phyloP scores from a whole-genome alignment of 1,140 invertebrate genomes.

The Musca domestica region DNA sequence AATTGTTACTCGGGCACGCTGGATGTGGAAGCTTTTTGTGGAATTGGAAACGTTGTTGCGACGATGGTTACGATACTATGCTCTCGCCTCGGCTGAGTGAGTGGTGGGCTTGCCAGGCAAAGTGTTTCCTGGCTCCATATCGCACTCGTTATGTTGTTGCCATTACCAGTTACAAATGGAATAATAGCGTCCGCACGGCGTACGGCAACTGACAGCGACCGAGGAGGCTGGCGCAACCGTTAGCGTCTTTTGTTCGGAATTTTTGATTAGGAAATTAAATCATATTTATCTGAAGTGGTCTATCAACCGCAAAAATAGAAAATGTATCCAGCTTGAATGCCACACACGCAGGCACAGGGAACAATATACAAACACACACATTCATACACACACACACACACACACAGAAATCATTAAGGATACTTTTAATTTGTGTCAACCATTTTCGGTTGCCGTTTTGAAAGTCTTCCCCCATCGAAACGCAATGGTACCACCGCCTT shows the following conservation, averaged over 20 bases:
- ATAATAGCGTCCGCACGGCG: background rate
- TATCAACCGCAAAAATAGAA: conserved; percentile 2
- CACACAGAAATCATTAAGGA: background rate
- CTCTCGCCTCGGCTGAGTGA: background rate
- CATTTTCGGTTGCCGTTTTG: too few species aligned
- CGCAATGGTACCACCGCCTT: too few species aligned
- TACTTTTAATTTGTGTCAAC: conserved; percentile 14
- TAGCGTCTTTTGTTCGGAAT: background rate
- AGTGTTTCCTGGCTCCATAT: conserved; percentile 1
- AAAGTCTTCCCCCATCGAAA: too few species aligned
- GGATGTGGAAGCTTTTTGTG: conserved; percentile 11
- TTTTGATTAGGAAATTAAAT: conserved; percentile 22
- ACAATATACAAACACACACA: too few species aligned
- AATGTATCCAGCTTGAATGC: too few species aligned
- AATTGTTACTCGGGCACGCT: background rate
- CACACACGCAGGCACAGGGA: too few species aligned
- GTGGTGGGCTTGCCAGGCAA: conserved; percentile 9
- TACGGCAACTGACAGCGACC: background rate
- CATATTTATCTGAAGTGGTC: conserved; percentile 19
- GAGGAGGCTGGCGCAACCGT: too few species aligned
- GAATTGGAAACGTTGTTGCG: background rate
- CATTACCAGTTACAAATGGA: background rate
- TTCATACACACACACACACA: background rate
- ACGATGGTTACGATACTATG: background rate
- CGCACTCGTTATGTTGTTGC: background rate